Evolutionary conservation across 2,888 invertebrate species (phyloP).

Genomic region (Lasius platythorax): DNA sequence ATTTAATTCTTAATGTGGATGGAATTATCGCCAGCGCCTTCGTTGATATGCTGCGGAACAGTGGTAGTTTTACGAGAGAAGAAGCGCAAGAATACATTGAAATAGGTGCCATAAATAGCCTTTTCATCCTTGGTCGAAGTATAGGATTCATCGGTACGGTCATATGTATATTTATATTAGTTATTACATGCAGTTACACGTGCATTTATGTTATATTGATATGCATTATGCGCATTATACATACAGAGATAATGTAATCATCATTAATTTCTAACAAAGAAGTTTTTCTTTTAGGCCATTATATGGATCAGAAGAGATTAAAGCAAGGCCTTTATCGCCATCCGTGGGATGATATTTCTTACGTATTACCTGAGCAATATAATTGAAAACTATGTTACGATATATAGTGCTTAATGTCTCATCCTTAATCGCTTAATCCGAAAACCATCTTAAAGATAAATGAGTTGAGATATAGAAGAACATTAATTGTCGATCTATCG

Average conservation of each 20-base stretch:
- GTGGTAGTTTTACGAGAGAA: constrained; percentile 98
- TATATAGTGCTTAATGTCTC: constrained; percentile 51
- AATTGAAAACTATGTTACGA: constrained; percentile 79
- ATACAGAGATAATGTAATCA: not conserved
- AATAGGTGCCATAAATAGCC: constrained; percentile 98
- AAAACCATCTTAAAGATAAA: constrained; percentile 60
- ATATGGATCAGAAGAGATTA: constrained; percentile 98
- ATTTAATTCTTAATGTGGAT: constrained; percentile 99
- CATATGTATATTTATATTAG: not conserved
- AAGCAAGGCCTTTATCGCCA: constrained; percentile 99
- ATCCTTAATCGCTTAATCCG: constrained; percentile 45
- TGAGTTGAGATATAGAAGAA: constrained; percentile 55
- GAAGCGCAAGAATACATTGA: constrained; percentile 99
- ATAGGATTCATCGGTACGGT: constrained; percentile 97
- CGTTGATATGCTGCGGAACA: constrained; percentile 97
- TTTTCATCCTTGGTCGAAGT: constrained; percentile 99
- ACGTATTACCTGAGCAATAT: constrained; percentile 93
- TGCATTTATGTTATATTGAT: not conserved
- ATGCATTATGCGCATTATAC: not conserved
- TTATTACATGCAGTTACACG: not conserved
- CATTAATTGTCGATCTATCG: not conserved
- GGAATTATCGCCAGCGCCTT: constrained; percentile 99
- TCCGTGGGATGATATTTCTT: constrained; percentile 99
- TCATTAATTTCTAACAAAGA: constrained; percentile 21
- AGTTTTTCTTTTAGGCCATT: constrained; percentile 90